These are phyloP conservation scores for Enteromius paludinosus DNA, from an alignment of 2,797 vertebrate species.

Conservation along the genomic window DNA sequence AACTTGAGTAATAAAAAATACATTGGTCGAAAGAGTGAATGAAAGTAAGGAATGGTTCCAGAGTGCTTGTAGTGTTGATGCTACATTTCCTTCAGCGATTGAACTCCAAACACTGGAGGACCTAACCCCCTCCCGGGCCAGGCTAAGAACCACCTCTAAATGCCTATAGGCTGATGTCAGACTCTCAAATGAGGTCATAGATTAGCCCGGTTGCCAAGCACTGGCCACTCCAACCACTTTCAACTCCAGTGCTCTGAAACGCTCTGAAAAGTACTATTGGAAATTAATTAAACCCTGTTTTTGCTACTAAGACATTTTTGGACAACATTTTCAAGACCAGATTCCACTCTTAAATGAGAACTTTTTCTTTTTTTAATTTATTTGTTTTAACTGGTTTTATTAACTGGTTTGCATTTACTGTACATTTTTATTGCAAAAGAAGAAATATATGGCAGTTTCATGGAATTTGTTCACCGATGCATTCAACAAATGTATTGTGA, in stretches of 20 bases:
- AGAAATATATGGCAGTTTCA: neutral
- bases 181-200: slow-evolving; percentile 87
- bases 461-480: neutral
- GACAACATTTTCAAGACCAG: slow-evolving; percentile 58
- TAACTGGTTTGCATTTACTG: too few relatives aligned
- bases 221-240: slow-evolving; percentile 91
- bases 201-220: slow-evolving; percentile 94
- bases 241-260: slow-evolving; percentile 89
- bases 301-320: slow-evolving; percentile 82
- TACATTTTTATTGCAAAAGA: neutral
- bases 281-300: slow-evolving; percentile 96
- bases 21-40: neutral
- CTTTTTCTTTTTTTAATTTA: slow-evolving; percentile 48
- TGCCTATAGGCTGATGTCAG: slow-evolving; percentile 94
- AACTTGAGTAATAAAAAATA: neutral
- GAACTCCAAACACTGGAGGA: slow-evolving; percentile 61
- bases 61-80: slow-evolving; percentile 50
- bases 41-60: slow-evolving; percentile 2
- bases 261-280: slow-evolving; percentile 95
- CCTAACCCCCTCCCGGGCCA: slow-evolving; percentile 19
- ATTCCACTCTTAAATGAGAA: slow-evolving; percentile 73
- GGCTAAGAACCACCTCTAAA: slow-evolving; percentile 70
- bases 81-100: slow-evolving; percentile 30
- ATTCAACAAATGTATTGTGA: neutral
- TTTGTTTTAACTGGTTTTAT: slow-evolving; percentile 1